A percentile compares a stretch with the other conserved stretches of the same genome.
Evolutionary conservation across 2,797 vertebrate genomes (phyloP).

Genomic region (Pseudochirops cupreus): DNA sequence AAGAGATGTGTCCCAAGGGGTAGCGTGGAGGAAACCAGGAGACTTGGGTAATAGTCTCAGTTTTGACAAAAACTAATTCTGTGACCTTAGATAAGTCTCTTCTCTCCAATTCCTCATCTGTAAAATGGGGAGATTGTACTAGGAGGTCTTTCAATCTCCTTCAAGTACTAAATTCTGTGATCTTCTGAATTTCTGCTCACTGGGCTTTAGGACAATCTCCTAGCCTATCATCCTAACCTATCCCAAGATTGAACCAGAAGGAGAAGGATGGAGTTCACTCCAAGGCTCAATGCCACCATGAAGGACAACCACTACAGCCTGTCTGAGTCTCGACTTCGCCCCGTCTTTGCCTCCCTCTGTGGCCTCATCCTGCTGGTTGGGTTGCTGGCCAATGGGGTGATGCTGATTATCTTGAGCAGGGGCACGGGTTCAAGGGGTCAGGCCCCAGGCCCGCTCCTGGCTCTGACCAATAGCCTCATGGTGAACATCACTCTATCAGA

Average conservation of each 20-base stretch:
- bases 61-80: neutral
- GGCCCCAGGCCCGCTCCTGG: neutral
- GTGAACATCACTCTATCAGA: constrained; percentile 32
- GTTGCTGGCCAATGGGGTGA: constrained; percentile 46
- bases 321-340: neutral
- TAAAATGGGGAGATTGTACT: neutral
- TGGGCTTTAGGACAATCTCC: neutral
- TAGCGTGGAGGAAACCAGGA: neutral
- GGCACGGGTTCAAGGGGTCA: neutral
- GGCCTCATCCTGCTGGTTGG: constrained; percentile 54
- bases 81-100: neutral
- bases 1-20: neutral
- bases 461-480: constrained; percentile 56
- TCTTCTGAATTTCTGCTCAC: neutral
- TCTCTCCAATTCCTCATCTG: neutral
- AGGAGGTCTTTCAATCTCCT: neutral
- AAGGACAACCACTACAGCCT: neutral
- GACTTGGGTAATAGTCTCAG: neutral
- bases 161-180: neutral
- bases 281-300: rapidly evolving
- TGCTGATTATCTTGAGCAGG: constrained; percentile 38
- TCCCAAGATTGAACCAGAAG: neutral
- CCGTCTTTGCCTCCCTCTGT: neutral
- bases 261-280: neutral
- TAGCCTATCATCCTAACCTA: too few species aligned